Conservation (phyloP, 2,888 invertebrate genomes). For the Pandemis heparana region DNA sequence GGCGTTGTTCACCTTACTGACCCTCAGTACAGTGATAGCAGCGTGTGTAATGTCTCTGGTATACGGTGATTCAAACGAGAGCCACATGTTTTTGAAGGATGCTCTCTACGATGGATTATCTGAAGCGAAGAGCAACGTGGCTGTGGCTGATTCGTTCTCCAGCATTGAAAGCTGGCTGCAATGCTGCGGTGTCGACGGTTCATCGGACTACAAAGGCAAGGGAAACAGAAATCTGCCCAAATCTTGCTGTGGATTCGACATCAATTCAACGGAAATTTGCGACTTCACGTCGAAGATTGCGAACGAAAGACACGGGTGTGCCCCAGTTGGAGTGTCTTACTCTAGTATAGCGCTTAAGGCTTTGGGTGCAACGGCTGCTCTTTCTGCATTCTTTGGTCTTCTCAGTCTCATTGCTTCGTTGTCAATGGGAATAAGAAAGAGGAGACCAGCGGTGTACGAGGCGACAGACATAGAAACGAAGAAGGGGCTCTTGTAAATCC, state of each 20-base stretch:
- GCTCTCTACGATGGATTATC: constrained; percentile 30
- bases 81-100: constrained; percentile 24
- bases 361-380: constrained; percentile 14
- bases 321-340: constrained; percentile 17
- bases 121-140: constrained; percentile 21
- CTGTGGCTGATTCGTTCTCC: constrained; percentile 9
- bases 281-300: constrained; percentile 31
- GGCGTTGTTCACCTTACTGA: constrained; percentile 22
- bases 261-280: neutral
- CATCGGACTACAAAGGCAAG: constrained; percentile 19
- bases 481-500: constrained; percentile 37
- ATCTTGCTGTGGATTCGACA: constrained; percentile 30
- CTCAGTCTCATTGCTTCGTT: constrained; percentile 29
- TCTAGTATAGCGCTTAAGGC: constrained; percentile 5
- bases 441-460: constrained; percentile 27
- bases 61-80: constrained; percentile 15
- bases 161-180: constrained; percentile 29
- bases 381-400: constrained; percentile 28
- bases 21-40: constrained; percentile 11
- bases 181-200: constrained; percentile 31
- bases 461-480: constrained; percentile 39
- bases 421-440: constrained; percentile 17
- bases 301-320: constrained; percentile 34
- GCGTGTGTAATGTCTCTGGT: constrained; percentile 11
- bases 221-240: neutral